Base-by-base conservation (phyloP, 2,113 vertebrate genomes). In the Mixornis gularis region DNA sequence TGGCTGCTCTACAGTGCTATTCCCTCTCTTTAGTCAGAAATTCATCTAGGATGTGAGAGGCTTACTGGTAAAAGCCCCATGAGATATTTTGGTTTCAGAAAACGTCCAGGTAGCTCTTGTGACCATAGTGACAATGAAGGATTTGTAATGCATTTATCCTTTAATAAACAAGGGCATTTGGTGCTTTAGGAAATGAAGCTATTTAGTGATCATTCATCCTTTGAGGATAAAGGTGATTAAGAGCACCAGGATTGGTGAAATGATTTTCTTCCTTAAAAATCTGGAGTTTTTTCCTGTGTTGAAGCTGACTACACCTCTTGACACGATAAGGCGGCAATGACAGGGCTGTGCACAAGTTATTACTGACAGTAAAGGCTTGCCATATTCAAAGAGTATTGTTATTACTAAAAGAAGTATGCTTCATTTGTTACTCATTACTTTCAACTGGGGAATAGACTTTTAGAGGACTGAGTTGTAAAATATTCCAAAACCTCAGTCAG, bases 151-250 rank as follows among this genome's bases (percentile, higher is more conserved):
- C 34, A 49, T 92, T 89, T 89, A 65, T 89, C 17, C 48, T 89
- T 79, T 79, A 78, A 92, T 86, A 81, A 96, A 70, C 55, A 88
- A 80, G 59, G 44, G 4, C 49, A 82, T 92, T 88, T 79, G 89
- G 65, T 64, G 26, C 44, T 89, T 88, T 78, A 77, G 43, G 58
- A 92, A 38, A 72, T 82, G 18, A 82, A 85, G 41, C 83, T 91
- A 49, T 34, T 58, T 80, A 78, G 64, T 94, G 58, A 85, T 46
- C 48, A 73, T 86, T 85, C 10, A 49, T 80, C 38, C 76, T 81
- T 94, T 71, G 25, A 83, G 58, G 96, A 94, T 81, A 95, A 93
- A 96, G 87, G 46, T 96, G 92, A 97, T 90, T 90, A 95, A 97
- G 94, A 92, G 95, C 68, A 94, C 26, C 68, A 85, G 93, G 94